Conservation (phyloP, 92 coral and sea anemone species). For the Montipora capitata region DNA sequence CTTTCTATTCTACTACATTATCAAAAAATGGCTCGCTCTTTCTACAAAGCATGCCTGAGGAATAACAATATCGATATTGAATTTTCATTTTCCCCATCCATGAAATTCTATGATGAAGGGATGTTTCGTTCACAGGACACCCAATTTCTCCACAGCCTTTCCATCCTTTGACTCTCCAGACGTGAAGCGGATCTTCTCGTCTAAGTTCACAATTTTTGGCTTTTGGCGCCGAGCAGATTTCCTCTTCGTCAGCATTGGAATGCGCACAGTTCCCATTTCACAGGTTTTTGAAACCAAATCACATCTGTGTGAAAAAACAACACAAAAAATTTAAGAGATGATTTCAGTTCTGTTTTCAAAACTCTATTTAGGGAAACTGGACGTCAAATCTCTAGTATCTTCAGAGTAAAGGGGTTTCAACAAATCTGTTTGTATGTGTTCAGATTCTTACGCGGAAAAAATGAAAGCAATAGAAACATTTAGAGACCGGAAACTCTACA, state of each 20-base stretch:
- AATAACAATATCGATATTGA: background rate
- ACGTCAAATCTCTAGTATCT: too few species aligned
- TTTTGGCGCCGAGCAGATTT: background rate
- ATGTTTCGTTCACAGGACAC: background rate
- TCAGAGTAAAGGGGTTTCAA: too few species aligned
- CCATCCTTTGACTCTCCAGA: background rate
- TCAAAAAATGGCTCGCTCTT: too few species aligned
- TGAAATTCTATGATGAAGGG: background rate
- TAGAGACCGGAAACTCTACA: too few species aligned
- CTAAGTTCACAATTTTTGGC: slow-evolving; percentile 1
- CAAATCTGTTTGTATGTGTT: too few species aligned
- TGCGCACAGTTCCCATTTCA: background rate
- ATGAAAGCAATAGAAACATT: too few species aligned
- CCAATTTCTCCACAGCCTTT: background rate
- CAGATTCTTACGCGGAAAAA: too few species aligned
- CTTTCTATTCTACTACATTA: too few species aligned
- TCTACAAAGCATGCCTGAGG: too few species aligned
- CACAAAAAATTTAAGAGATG: too few species aligned
- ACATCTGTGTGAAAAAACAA: slow-evolving; percentile 1
- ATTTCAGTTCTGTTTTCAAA: too few species aligned
- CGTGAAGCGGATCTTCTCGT: slow-evolving; percentile 39
- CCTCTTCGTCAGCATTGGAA: slow-evolving; percentile 35
- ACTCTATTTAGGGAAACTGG: too few species aligned
- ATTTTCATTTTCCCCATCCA: background rate
- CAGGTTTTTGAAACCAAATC: slow-evolving; percentile 8